phyloP scores from a whole-genome alignment of 2,888 invertebrate genomes.

The Machimus rusticus region DNA sequence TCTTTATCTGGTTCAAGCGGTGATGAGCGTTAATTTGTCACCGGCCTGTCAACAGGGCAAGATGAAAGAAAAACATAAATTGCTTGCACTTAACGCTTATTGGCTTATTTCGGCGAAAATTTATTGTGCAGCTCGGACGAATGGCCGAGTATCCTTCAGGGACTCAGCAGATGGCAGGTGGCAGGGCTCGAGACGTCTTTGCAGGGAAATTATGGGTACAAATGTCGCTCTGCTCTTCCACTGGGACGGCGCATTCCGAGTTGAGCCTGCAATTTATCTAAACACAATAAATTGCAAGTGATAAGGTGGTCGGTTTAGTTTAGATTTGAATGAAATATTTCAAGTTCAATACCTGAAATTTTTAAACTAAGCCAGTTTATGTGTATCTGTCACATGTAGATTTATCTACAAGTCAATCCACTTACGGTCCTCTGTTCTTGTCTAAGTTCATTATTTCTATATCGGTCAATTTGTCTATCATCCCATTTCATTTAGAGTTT shows the following conservation, averaged over 20 bases:
- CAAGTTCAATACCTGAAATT: neutral
- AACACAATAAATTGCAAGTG: neutral
- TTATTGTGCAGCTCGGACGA: neutral
- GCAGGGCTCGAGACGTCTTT: neutral
- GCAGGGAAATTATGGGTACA: neutral
- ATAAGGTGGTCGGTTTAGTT: neutral
- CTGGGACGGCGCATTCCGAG: neutral
- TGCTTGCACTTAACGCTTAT: neutral
- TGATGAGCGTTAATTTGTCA: constrained; percentile 30
- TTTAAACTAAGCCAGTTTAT: too few relatives aligned
- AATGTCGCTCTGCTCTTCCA: neutral
- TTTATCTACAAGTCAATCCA: too few relatives aligned
- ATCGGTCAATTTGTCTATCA: too few relatives aligned
- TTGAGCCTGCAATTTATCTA: neutral
- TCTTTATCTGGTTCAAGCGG: constrained; percentile 16
- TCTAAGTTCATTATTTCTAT: too few relatives aligned
- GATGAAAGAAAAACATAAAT: neutral
- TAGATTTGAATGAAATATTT: neutral
- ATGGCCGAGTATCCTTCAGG: neutral
- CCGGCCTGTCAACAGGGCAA: constrained; percentile 7
- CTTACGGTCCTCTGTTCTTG: too few relatives aligned
- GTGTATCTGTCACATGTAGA: too few relatives aligned
- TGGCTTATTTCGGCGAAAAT: constrained; percentile 17
- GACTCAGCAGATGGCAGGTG: neutral
- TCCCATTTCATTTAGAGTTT: too few relatives aligned